Conservation (phyloP, 2,888 invertebrate genomes). For the Platynereis dumerilii region DNA sequence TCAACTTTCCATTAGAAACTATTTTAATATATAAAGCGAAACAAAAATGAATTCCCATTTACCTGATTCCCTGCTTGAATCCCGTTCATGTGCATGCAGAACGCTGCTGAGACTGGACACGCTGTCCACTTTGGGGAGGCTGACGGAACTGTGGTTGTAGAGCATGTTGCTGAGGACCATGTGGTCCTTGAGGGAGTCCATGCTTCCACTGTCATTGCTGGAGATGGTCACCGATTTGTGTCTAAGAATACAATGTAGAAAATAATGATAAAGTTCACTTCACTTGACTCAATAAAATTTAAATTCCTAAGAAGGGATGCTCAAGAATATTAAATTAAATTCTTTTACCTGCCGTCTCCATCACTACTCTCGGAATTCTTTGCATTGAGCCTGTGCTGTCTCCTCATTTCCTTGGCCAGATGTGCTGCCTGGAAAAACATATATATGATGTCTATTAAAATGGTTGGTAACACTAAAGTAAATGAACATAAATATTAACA, state of each 20-base stretch:
- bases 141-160: slow-evolving; percentile 7
- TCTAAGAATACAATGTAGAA: not conserved
- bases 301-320: too few species aligned
- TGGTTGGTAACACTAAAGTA: too few species aligned
- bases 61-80: too few species aligned
- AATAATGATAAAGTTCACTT: too few species aligned
- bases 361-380: slow-evolving; percentile 24
- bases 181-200: slow-evolving; percentile 24
- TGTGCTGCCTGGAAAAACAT: slow-evolving; percentile 42
- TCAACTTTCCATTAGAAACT: too few species aligned
- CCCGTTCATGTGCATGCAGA: not conserved
- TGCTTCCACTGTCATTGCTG: slow-evolving; percentile 19
- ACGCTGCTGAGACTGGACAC: slow-evolving; percentile 26
- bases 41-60: too few species aligned
- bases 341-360: slow-evolving; percentile 2
- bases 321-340: too few species aligned
- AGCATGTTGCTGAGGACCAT: not conserved
- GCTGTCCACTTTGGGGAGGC: slow-evolving; percentile 26
- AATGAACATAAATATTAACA: too few species aligned
- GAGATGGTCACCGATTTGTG: slow-evolving; percentile 16
- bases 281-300: too few species aligned
- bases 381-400: not conserved
- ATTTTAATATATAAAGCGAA: too few species aligned
- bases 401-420: slow-evolving; percentile 42
- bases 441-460: not conserved